Evolutionary conservation across 1,140 invertebrate species (phyloP), one percentile per base, ranked within the genome.

Genomic region (Dreissena rostriformis): DNA sequence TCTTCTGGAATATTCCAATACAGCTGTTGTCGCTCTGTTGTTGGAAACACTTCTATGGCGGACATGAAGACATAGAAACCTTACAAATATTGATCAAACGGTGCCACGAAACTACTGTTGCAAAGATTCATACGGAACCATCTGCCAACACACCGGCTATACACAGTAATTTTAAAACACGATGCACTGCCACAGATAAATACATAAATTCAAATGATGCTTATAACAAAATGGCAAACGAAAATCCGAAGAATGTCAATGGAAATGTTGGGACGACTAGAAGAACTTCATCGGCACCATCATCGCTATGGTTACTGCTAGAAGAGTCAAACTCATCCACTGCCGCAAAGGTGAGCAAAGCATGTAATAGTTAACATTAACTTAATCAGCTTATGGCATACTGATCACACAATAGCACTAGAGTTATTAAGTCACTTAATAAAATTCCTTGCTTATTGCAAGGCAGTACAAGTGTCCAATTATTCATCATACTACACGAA

Each of bases 1-100:
- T 1, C 14, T 74, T 57, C 22, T 74, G 72, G 72, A 26, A 61
- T 10, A 57, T 74, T n/a, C 53, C 72, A 17, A 17, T 74, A 14
- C 0, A 22, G 2, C 17, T 74, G n/a, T 24, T 74, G 17, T 24
- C 52, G 0, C 52, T 57, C 0, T 74, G 72, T 61, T 74, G 72
- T 57, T 74, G 49, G 72, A 74, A 52, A 26, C 57, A 74, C 39
- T 61, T 74, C 12, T 74, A 74, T 26, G 72, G 57, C 4, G 17
- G 24, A 26, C n/a, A 55, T 0, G 22, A 28, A 4, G 53, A 74
- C 29, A n/a, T 74, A 15, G 39, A 51, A 7, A 74, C 52, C 0
- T 57, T 74, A 12, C 24, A 74, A 28, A 74, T 26, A 12, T 28
- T 74, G 12, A 4, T 74, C 10, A 22, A 74, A 28, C 17, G 22